Conservation (phyloP, 1,140 invertebrate genomes). For the Bombus waltoni region DNA sequence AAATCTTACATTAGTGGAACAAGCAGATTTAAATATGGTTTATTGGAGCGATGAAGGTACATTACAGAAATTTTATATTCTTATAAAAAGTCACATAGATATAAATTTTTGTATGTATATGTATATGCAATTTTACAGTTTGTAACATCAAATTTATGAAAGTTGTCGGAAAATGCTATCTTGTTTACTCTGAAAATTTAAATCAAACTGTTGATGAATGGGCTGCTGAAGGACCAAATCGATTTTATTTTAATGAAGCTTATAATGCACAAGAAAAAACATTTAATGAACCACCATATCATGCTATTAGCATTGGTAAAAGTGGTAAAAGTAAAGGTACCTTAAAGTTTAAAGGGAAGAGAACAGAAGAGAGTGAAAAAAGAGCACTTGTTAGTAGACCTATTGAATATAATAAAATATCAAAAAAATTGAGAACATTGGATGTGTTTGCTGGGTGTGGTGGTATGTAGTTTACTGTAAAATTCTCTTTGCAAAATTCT, state of each 20-base stretch:
- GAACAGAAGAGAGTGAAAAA: constrained; percentile 43
- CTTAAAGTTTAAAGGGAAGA: constrained; percentile 86
- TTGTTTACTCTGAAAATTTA: constrained; percentile 85
- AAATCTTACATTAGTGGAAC: constrained; percentile 81
- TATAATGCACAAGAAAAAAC: constrained; percentile 85
- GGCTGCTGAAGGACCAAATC: constrained; percentile 85
- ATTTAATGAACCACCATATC: constrained; percentile 86
- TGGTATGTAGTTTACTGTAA: constrained; percentile 80
- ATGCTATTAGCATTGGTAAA: constrained; percentile 85
- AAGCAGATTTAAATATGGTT: constrained; percentile 88
- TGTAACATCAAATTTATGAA: constrained; percentile 81
- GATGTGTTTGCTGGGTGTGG: constrained; percentile 97
- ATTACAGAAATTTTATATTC: constrained; percentile 1
- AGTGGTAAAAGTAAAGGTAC: constrained; percentile 86
- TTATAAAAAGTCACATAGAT: neutral
- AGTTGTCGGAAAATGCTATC: constrained; percentile 86
- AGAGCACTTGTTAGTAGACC: constrained; percentile 63
- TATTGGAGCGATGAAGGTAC: constrained; percentile 91
- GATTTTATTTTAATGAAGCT: constrained; percentile 90
- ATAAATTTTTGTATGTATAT: constrained; percentile 11
- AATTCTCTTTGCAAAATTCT: neutral
- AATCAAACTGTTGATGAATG: constrained; percentile 84
- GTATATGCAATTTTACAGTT: constrained; percentile 77
- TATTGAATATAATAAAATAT: constrained; percentile 72
- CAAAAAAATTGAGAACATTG: constrained; percentile 85